Percentiles rank a stretch among this genome's conserved stretches.
These are phyloP conservation scores for Chelonia mydas DNA, from an alignment of 2,797 vertebrate genomes.

Conservation along the genomic window DNA sequence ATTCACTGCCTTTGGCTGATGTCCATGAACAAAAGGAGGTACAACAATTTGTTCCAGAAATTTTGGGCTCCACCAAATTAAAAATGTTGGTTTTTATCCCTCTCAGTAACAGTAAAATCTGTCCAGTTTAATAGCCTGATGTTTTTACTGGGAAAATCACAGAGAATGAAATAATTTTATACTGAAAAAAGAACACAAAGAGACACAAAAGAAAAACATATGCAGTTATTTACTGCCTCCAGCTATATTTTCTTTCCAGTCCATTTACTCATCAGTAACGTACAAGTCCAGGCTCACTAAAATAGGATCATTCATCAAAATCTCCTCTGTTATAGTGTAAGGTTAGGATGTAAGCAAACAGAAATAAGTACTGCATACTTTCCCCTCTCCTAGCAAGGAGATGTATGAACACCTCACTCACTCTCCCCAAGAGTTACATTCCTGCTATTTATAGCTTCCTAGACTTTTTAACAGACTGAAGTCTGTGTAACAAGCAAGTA, in stretches of 20 bases:
- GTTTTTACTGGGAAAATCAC: background rate
- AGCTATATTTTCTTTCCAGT: background rate
- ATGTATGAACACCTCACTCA: background rate
- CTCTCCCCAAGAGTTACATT: background rate
- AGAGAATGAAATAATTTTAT: background rate
- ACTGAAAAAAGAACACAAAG: background rate
- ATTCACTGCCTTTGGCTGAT: background rate
- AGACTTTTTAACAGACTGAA: background rate
- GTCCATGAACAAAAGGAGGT: background rate
- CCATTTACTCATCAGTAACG: background rate
- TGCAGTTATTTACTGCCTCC: background rate
- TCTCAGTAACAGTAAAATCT: background rate
- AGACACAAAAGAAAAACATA: background rate
- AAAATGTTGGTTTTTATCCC: background rate
- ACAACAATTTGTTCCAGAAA: background rate
- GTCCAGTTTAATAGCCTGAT: background rate
- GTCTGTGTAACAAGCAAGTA: background rate
- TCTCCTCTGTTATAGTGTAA: background rate
- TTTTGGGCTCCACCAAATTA: background rate
- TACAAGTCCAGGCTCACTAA: background rate
- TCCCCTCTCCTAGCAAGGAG: background rate
- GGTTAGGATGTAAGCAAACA: background rate
- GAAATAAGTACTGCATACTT: background rate
- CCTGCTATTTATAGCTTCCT: background rate
- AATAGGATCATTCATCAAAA: background rate